Conservation (phyloP, 2,888 invertebrate species). For the Melinaea menophilus region DNA sequence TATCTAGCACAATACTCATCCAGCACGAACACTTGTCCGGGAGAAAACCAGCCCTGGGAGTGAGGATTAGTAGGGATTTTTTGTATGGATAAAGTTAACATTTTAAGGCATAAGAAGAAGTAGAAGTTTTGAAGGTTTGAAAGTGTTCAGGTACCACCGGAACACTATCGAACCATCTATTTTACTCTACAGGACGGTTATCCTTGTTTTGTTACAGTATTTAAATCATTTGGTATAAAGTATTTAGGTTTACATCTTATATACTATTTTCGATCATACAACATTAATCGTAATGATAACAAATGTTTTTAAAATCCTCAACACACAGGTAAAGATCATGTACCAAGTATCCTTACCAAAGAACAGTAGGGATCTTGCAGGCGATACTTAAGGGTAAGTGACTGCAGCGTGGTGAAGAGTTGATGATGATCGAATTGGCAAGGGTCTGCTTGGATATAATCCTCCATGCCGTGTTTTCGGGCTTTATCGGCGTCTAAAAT, state of each 20-base stretch:
- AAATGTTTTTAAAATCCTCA: background rate
- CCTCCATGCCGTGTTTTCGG: slow-evolving; percentile 99
- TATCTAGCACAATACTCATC: slow-evolving; percentile 99
- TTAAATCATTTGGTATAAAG: too few relatives aligned
- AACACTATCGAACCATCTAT: too few relatives aligned
- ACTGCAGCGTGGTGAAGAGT: slow-evolving; percentile 94
- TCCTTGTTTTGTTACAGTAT: too few relatives aligned
- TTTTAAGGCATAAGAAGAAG: too few relatives aligned
- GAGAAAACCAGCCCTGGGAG: slow-evolving; percentile 98
- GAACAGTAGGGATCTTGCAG: slow-evolving; percentile 99
- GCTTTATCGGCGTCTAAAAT: slow-evolving; percentile 92
- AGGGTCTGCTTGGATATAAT: slow-evolving; percentile 99
- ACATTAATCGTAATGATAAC: too few relatives aligned
- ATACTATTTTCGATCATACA: too few relatives aligned
- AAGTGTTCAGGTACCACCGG: too few relatives aligned
- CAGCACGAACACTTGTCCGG: slow-evolving; percentile 98
- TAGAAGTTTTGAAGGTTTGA: too few relatives aligned
- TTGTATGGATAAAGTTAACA: background rate
- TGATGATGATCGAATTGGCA: slow-evolving; percentile 97
- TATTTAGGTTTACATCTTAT: too few relatives aligned
- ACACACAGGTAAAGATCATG: background rate
- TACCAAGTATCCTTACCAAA: slow-evolving; percentile 79
- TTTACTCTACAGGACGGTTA: too few relatives aligned
- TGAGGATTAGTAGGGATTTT: background rate
- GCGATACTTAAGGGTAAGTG: slow-evolving; percentile 94